phyloP scores from a whole-genome alignment of 2,113 vertebrate species.

The Brachyhypopomus occidentalis region DNA sequence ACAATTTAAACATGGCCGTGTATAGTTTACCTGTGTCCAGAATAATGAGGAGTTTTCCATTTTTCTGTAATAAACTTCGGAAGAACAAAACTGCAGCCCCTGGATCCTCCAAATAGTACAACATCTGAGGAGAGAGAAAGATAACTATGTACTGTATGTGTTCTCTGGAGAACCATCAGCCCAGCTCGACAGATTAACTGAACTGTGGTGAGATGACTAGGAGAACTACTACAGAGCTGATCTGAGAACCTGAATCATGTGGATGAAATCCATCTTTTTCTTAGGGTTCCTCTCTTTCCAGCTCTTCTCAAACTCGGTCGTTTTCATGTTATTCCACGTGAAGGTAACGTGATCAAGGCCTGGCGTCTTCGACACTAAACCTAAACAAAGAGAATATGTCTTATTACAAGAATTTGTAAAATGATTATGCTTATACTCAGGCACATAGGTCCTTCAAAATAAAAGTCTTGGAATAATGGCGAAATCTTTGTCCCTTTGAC shows the following conservation, averaged over 20 bases:
- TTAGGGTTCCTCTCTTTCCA: slow-evolving; percentile 69
- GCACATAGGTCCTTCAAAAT: too few relatives aligned
- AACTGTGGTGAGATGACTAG: slow-evolving; percentile 64
- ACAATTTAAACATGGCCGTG: not conserved
- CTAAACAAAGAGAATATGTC: slow-evolving; percentile 58
- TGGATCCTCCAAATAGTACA: slow-evolving; percentile 88
- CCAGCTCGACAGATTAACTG: slow-evolving; percentile 59
- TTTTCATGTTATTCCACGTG: slow-evolving; percentile 79
- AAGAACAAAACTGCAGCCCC: slow-evolving; percentile 82
- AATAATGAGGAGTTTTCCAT: slow-evolving; percentile 85
- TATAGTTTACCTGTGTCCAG: slow-evolving; percentile 80
- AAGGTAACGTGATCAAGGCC: slow-evolving; percentile 80
- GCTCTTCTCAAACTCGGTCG: slow-evolving; percentile 78
- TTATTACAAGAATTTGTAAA: too few relatives aligned
- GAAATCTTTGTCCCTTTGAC: too few relatives aligned
- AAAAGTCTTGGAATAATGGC: too few relatives aligned
- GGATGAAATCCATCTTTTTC: slow-evolving; percentile 82
- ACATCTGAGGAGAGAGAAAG: slow-evolving; percentile 69
- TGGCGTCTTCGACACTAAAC: slow-evolving; percentile 74
- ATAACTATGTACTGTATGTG: not conserved
- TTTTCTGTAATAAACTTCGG: slow-evolving; percentile 77
- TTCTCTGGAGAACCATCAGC: too few relatives aligned
- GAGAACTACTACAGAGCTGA: slow-evolving; percentile 55
- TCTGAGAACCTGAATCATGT: slow-evolving; percentile 84
- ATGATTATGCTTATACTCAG: too few relatives aligned